A percentile compares a stretch with the other conserved stretches of the same genome.
These are phyloP conservation scores for Rhabdomys pumilio DNA, from an alignment of 2,797 vertebrate species.

Conservation along the genomic window DNA sequence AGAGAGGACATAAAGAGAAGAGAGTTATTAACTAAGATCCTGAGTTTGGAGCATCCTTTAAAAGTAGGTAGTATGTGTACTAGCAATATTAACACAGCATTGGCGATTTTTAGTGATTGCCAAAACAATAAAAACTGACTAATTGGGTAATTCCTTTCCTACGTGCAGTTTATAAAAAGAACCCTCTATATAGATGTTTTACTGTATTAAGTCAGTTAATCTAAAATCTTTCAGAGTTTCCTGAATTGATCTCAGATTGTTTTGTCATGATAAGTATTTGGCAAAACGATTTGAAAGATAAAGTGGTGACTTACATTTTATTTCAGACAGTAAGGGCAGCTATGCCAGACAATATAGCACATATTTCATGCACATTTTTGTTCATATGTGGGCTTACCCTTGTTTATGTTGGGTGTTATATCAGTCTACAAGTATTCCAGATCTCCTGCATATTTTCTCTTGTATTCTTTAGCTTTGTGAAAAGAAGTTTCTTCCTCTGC, in stretches of 20 bases:
- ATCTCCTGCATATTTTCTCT: background rate
- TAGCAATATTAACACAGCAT: background rate
- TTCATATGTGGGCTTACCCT: background rate
- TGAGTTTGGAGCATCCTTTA: background rate
- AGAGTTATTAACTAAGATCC: constrained; percentile 33
- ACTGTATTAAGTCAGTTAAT: background rate
- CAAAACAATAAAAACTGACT: constrained; percentile 15
- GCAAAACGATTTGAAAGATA: background rate
- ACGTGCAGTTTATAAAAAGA: constrained; percentile 13
- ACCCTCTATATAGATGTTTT: background rate
- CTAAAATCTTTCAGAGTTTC: constrained; percentile 23
- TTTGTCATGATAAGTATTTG: constrained; percentile 15
- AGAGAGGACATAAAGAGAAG: background rate
- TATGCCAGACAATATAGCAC: background rate
- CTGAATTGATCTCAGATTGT: constrained; percentile 9
- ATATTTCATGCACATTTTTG: background rate
- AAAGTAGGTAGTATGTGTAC: background rate
- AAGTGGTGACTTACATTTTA: background rate
- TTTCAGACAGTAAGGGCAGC: background rate
- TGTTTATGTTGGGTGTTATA: background rate
- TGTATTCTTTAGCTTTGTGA: background rate
- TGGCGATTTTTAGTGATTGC: constrained; percentile 14
- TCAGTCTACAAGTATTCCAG: background rate
- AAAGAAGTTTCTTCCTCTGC: background rate
- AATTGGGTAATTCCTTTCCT: constrained; percentile 5